Conservation (phyloP, 2,888 invertebrate species). For the Amphiduros pacificus region DNA sequence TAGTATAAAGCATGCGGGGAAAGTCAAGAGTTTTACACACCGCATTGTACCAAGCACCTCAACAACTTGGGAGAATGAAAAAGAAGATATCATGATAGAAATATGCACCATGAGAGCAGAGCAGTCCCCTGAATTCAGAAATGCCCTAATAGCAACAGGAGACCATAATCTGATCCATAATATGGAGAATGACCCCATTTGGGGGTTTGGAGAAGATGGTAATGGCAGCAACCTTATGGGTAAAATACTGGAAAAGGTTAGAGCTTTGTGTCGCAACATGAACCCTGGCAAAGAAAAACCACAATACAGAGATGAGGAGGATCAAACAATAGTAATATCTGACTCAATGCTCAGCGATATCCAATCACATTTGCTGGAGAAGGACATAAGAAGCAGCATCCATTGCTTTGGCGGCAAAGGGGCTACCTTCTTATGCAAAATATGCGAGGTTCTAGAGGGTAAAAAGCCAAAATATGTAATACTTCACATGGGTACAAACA, state of each 20-base stretch:
- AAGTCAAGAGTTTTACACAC: not conserved
- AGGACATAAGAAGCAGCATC: not conserved
- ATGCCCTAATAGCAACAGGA: not conserved
- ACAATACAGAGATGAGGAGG: not conserved
- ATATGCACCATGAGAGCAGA: not conserved
- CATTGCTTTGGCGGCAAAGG: not conserved
- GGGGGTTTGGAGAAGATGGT: constrained; percentile 5
- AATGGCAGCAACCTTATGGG: constrained; percentile 1
- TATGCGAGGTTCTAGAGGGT: not conserved
- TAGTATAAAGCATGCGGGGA: not conserved
- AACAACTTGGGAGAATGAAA: not conserved
- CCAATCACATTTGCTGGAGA: too few relatives aligned
- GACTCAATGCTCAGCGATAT: too few relatives aligned
- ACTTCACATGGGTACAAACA: not conserved
- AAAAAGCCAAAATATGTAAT: not conserved
- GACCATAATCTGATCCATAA: not conserved
- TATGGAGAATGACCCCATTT: not conserved
- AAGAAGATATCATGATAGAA: not conserved
- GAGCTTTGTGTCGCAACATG: not conserved
- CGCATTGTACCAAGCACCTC: not conserved
- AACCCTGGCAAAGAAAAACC: not conserved
- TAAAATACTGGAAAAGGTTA: not conserved
- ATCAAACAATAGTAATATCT: not conserved
- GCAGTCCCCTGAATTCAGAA: not conserved
- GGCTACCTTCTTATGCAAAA: not conserved